phyloP scores from a whole-genome alignment of 2,113 vertebrate genomes.

The Tapirus terrestris region DNA sequence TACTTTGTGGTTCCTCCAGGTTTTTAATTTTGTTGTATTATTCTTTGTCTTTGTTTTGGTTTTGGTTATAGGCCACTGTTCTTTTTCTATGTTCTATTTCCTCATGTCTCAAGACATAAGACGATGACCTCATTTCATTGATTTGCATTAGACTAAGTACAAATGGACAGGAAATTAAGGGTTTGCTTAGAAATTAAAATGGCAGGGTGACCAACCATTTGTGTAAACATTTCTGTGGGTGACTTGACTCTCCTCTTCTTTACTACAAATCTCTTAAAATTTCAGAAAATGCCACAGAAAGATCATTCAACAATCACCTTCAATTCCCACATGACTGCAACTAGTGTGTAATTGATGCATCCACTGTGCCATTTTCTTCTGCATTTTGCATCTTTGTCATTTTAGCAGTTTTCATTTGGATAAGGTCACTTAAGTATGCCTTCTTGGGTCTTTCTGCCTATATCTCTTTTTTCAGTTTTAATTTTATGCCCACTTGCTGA shows the following conservation, averaged over 20 bases:
- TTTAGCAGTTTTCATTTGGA: not conserved
- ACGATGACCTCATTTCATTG: slow-evolving; percentile 42
- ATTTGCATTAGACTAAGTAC: not conserved
- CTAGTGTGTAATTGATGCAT: not conserved
- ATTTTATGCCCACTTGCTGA: not conserved
- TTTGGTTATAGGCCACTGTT: not conserved
- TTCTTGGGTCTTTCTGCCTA: not conserved
- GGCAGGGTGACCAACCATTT: not conserved
- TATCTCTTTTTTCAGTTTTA: not conserved
- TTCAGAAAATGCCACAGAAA: not conserved
- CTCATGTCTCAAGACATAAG: not conserved
- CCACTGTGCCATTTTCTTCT: not conserved
- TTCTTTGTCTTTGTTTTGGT: not conserved
- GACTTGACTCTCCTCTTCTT: not conserved
- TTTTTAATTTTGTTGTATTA: not conserved
- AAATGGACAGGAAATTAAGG: not conserved
- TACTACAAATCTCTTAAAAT: not conserved
- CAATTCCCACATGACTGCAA: not conserved
- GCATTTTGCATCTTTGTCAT: not conserved
- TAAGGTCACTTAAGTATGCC: not conserved
- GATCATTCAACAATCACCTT: not conserved
- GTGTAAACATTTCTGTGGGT: not conserved
- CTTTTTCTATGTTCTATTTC: not conserved
- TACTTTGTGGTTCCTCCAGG: not conserved
- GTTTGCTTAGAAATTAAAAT: slow-evolving; percentile 48